These are phyloP conservation scores for Euzetes globulus DNA, from an alignment of 2,888 invertebrate species.

Conservation along the genomic window DNA sequence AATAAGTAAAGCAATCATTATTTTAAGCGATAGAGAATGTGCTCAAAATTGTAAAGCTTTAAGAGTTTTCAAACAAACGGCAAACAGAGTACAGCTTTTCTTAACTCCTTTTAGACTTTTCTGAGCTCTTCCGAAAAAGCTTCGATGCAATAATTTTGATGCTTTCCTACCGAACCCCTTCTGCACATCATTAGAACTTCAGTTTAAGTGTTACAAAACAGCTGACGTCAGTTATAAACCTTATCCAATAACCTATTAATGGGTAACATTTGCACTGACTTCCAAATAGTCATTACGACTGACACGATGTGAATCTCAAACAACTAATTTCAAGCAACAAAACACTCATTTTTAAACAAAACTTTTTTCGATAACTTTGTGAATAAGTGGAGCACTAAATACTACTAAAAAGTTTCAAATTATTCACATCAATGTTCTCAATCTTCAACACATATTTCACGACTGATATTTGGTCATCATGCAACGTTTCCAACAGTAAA, in stretches of 20 bases:
- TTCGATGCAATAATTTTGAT: neutral
- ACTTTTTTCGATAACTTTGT: neutral
- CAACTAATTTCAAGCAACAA: neutral
- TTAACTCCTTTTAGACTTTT: neutral
- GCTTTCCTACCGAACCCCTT: conserved; percentile 6
- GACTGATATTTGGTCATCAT: too few relatives aligned
- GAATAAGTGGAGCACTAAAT: too few relatives aligned
- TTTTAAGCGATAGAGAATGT: conserved; percentile 4
- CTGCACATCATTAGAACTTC: neutral
- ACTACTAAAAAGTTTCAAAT: too few relatives aligned
- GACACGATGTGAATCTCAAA: conserved; percentile 13
- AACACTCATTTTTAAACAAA: neutral
- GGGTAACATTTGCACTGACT: neutral
- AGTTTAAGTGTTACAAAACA: conserved; percentile 13
- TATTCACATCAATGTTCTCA: too few relatives aligned
- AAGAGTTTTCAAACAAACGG: neutral
- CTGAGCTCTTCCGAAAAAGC: neutral
- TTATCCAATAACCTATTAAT: conserved; percentile 3
- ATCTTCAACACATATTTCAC: too few relatives aligned
- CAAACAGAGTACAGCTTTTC: neutral
- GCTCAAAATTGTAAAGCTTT: neutral
- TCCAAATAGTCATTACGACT: conserved; percentile 1
- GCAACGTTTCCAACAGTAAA: too few relatives aligned
- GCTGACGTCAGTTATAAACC: conserved; percentile 10
- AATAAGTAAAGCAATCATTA: conserved; percentile 18